Percentiles rank a stretch among this genome's conserved stretches.
These are phyloP conservation scores for Xestia xanthographa DNA, from an alignment of 2,888 invertebrate genomes.

Conservation along the genomic window DNA sequence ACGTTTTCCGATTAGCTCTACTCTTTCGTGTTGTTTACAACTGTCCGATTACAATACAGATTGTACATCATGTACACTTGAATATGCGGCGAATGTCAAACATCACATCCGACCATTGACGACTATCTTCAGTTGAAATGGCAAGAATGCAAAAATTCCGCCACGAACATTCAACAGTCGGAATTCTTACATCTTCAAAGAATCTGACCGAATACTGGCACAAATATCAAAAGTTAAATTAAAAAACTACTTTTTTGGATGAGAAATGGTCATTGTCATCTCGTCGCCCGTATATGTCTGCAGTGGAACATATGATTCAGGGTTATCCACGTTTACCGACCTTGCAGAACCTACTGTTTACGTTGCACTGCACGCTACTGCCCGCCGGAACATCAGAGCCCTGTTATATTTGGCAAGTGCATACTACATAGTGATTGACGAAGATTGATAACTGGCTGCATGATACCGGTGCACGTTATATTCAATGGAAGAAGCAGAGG, in stretches of 20 bases:
- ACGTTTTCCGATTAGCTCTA: conserved; percentile 12
- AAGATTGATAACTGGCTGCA: conserved; percentile 30
- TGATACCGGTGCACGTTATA: conserved; percentile 21
- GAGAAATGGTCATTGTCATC: conserved; percentile 50
- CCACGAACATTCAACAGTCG: conserved; percentile 8
- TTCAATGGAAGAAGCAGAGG: conserved; percentile 20
- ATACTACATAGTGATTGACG: conserved; percentile 7
- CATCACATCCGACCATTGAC: conserved; percentile 5
- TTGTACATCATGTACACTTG: neutral
- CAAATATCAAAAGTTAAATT: conserved; percentile 11
- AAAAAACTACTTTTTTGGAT: conserved; percentile 25
- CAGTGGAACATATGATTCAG: conserved; percentile 60
- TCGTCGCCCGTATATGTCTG: conserved; percentile 42
- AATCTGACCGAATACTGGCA: conserved; percentile 1
- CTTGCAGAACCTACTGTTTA: conserved; percentile 62
- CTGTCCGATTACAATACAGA: conserved; percentile 16
- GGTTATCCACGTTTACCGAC: conserved; percentile 64
- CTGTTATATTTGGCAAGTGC: conserved; percentile 60
- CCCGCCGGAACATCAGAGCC: conserved; percentile 55
- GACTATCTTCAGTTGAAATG: conserved; percentile 1
- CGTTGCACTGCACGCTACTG: conserved; percentile 56
- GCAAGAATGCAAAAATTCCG: conserved; percentile 12
- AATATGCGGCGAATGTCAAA: conserved; percentile 5
- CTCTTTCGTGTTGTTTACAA: conserved; percentile 9
- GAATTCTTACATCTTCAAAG: conserved; percentile 14